Base-by-base conservation (phyloP, 2,113 vertebrate species). In the Actinemys pallida region DNA sequence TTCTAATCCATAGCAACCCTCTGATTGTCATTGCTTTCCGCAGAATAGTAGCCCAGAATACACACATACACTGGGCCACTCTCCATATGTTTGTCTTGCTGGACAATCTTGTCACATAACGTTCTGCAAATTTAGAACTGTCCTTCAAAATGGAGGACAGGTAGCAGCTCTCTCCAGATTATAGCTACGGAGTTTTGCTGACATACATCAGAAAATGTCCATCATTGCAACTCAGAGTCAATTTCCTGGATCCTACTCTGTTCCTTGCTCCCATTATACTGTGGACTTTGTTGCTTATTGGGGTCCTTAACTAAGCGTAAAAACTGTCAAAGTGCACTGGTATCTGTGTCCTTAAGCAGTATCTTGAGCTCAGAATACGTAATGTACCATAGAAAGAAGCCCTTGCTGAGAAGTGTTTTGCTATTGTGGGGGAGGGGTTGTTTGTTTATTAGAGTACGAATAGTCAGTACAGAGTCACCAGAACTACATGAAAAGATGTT, bases 401-500 rank as follows among this genome's bases (percentile, higher is more conserved):
- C 20, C 72, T 45, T 24, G 39, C 69, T 42, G 69, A 75, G 20
- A 42, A 75, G 5, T 42, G 19, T 39, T 75, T 76, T 76, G 72
- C 42, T 42, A 27, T 14, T 45, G 65, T 39, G 39, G 72, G 2
- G 0, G 1, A 29, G 94, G 92, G 19, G 95, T 96, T 95, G 79
- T 95, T 92, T 96, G 94, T 75, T 81, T 53, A 95, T 95, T 95
- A 78, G 82, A 90, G 92, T 86, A 57, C 90, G 13, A 96, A 95
- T 1, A 91, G 90, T 89, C 20, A 95, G 83, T 35, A 81, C 92
- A 54, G 96, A 95, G 95, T 94, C 94, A 96, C 94, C 95, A 90
- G 79, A 94, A 95, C 89, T 93, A 0, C 90, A 92, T 86, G 39
- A 93, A 92, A 93, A 96, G 92, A 96, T 95, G 95, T 82, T 96